A percentile compares a stretch with the other conserved stretches of the same genome.
These are phyloP conservation scores for Phaenicophaeus curvirostris DNA, from an alignment of 2,797 vertebrate species.

Conservation along the genomic window DNA sequence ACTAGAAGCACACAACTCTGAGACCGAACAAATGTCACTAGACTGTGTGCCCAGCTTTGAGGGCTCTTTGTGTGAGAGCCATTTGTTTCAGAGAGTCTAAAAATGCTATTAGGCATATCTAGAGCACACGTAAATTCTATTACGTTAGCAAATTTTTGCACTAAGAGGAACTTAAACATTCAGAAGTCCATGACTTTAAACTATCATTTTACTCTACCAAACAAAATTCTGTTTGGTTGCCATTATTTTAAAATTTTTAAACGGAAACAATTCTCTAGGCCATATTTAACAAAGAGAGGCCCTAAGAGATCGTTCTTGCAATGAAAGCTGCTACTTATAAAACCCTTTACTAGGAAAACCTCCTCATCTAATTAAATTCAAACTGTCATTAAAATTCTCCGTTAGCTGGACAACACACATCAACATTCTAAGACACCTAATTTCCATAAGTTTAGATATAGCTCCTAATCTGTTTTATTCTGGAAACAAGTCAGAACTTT, in stretches of 20 bases:
- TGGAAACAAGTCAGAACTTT: background rate
- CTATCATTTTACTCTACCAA: background rate
- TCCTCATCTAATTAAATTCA: background rate
- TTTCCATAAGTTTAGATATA: background rate
- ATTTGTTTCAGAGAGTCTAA: slow-evolving; percentile 11
- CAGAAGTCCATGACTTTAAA: background rate
- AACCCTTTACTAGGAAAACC: background rate
- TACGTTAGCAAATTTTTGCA: background rate
- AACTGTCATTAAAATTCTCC: background rate
- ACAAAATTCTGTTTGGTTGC: background rate
- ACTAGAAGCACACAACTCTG: background rate
- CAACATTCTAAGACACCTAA: background rate
- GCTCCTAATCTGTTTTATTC: background rate
- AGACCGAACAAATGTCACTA: background rate
- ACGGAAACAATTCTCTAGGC: background rate
- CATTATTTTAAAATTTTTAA: background rate
- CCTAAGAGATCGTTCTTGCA: background rate
- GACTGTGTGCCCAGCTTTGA: background rate
- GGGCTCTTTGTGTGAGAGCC: slow-evolving; percentile 14
- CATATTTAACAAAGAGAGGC: background rate
- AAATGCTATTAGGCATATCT: slow-evolving; percentile 28
- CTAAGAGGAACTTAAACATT: background rate
- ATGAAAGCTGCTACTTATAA: background rate
- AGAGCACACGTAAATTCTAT: background rate
- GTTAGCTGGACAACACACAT: background rate